Evolutionary conservation across 2,113 vertebrate genomes (phyloP).

Genomic region (Lucifuga dentata): DNA sequence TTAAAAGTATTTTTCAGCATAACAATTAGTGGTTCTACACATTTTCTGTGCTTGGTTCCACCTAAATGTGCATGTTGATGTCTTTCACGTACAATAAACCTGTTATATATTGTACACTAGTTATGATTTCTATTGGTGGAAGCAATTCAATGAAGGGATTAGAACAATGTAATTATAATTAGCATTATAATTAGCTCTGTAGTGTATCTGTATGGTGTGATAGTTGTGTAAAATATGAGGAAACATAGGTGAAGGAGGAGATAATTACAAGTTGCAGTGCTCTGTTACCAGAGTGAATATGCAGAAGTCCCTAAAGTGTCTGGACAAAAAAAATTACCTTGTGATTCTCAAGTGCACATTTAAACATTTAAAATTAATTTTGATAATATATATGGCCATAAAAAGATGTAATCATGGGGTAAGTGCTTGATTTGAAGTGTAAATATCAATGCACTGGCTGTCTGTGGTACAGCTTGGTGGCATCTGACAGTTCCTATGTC

Average conservation of each 20-base stretch:
- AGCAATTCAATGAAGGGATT: too few species aligned
- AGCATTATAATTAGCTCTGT: too few species aligned
- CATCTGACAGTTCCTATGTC: too few species aligned
- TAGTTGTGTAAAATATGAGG: not conserved
- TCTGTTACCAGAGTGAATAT: constrained; percentile 3
- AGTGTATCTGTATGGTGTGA: too few species aligned
- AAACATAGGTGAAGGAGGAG: constrained; percentile 1
- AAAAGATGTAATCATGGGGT: constrained; percentile 28
- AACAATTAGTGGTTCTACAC: not conserved
- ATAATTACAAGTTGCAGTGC: too few species aligned
- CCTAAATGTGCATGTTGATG: not conserved
- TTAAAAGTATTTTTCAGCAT: not conserved
- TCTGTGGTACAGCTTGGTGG: constrained; percentile 1
- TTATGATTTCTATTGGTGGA: too few species aligned
- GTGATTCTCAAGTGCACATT: constrained; percentile 51
- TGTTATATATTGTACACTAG: too few species aligned
- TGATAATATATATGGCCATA: constrained; percentile 31
- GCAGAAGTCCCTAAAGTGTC: constrained; percentile 38
- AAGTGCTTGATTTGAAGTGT: constrained; percentile 31
- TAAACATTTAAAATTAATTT: constrained; percentile 43
- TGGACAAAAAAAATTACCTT: constrained; percentile 41
- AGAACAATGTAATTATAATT: too few species aligned
- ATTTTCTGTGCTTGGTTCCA: not conserved
- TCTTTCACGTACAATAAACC: not conserved
- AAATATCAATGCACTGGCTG: constrained; percentile 4